These are phyloP conservation scores for Syrphus vitripennis DNA, from an alignment of 2,888 invertebrate genomes.

Conservation along the genomic window DNA sequence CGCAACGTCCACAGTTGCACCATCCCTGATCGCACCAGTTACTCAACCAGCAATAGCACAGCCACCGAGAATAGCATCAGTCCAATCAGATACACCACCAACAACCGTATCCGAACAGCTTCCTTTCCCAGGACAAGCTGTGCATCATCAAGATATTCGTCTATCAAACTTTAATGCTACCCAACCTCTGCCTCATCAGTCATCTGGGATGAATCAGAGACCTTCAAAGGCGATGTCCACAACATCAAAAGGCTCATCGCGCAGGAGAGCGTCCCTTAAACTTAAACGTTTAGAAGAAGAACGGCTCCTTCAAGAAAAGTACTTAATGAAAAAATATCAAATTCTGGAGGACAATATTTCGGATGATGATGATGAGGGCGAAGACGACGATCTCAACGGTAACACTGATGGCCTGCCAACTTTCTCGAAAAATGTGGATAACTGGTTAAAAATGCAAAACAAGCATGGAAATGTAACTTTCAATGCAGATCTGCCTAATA, in stretches of 20 bases:
- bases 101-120: too few species aligned
- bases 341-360: constrained; percentile 16
- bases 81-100: not conserved
- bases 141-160: not conserved
- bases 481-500: constrained; percentile 11
- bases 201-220: not conserved
- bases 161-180: not conserved
- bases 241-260: constrained; percentile 7
- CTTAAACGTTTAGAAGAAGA: constrained; percentile 10
- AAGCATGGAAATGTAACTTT: not conserved
- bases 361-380: not conserved
- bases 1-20: too few species aligned
- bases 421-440: constrained; percentile 12
- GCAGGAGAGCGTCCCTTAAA: constrained; percentile 2
- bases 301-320: constrained; percentile 9
- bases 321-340: constrained; percentile 18
- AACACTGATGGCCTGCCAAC: not conserved
- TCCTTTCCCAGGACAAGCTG: not conserved
- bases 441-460: constrained; percentile 4
- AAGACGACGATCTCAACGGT: not conserved
- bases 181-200: not conserved
- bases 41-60: not conserved
- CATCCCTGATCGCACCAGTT: not conserved
- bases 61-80: not conserved
- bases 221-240: constrained; percentile 1